Evolutionary conservation across 1,140 invertebrate species (phyloP).

Genomic region (Pectinophora gossypiella): DNA sequence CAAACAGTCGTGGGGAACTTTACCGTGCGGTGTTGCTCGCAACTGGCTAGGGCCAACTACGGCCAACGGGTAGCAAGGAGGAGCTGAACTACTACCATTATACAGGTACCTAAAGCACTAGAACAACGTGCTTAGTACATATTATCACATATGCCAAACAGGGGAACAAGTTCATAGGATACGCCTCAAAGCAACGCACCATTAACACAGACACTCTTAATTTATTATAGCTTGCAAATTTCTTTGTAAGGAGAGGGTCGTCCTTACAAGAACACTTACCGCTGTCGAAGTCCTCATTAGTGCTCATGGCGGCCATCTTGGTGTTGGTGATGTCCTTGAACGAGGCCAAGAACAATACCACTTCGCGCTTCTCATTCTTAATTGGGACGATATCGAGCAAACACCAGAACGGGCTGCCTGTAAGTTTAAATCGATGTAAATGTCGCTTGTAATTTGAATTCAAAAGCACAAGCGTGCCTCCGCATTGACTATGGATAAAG

Average conservation of each 20-base stretch:
- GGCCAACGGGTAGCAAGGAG: constrained; percentile 35
- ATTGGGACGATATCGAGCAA: constrained; percentile 98
- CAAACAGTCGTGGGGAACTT: constrained; percentile 43
- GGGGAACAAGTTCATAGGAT: constrained; percentile 19
- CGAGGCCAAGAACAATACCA: constrained; percentile 96
- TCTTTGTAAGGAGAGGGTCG: constrained; percentile 22
- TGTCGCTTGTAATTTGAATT: constrained; percentile 14
- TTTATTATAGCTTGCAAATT: constrained; percentile 19
- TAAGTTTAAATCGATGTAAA: constrained; percentile 48
- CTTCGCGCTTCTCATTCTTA: constrained; percentile 98
- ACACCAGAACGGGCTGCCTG: constrained; percentile 96
- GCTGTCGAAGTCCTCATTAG: constrained; percentile 87
- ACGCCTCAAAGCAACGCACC: constrained; percentile 19
- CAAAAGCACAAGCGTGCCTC: constrained; percentile 10
- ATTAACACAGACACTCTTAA: constrained; percentile 16
- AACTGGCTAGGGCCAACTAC: constrained; percentile 53
- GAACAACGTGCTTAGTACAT: constrained; percentile 49
- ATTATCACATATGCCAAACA: constrained; percentile 42
- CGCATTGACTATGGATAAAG: constrained; percentile 11
- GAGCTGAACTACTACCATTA: constrained; percentile 51
- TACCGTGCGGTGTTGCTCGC: constrained; percentile 62
- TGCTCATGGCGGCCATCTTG: constrained; percentile 88
- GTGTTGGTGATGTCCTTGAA: constrained; percentile 97
- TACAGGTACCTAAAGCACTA: constrained; percentile 50
- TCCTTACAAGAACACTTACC: constrained; percentile 77